A percentile compares a stretch with the other conserved stretches of the same genome.
Evolutionary conservation across 2,888 invertebrate genomes (phyloP).

Genomic region (Temnothorax unifasciatus): DNA sequence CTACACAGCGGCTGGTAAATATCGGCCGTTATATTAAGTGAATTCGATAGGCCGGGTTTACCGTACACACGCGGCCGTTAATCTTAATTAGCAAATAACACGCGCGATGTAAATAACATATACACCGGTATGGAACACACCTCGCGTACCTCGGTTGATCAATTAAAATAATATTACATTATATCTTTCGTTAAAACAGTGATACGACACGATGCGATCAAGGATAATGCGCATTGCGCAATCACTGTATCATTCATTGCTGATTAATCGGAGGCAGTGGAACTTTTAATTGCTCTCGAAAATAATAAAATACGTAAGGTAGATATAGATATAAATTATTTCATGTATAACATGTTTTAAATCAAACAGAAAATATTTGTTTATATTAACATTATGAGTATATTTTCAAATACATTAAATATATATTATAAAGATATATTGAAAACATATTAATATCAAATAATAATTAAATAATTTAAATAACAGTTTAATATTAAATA

Average conservation of each 20-base stretch:
- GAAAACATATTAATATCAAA: background rate
- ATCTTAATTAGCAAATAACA: conserved; percentile 53
- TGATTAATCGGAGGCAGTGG: conserved; percentile 24
- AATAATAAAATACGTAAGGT: background rate
- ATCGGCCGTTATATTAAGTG: conserved; percentile 35
- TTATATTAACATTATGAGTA: background rate
- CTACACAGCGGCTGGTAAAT: conserved; percentile 20
- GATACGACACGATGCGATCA: conserved; percentile 24
- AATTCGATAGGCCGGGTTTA: conserved; percentile 40
- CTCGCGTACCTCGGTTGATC: background rate
- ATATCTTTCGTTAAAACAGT: conserved; percentile 25
- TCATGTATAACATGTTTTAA: background rate
- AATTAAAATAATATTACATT: conserved; percentile 51
- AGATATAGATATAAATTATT: conserved; percentile 4
- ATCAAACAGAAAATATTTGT: background rate
- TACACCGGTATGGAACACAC: background rate
- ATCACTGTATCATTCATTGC: conserved; percentile 11
- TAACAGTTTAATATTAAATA: background rate
- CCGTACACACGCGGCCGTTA: conserved; percentile 17
- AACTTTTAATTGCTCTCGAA: conserved; percentile 15
- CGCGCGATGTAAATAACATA: conserved; percentile 37
- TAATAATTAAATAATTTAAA: background rate
- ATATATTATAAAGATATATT: background rate
- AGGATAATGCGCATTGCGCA: conserved; percentile 24
- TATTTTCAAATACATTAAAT: background rate